Base-by-base conservation (phyloP, 2,888 invertebrate genomes). In the Thecophora atra region DNA sequence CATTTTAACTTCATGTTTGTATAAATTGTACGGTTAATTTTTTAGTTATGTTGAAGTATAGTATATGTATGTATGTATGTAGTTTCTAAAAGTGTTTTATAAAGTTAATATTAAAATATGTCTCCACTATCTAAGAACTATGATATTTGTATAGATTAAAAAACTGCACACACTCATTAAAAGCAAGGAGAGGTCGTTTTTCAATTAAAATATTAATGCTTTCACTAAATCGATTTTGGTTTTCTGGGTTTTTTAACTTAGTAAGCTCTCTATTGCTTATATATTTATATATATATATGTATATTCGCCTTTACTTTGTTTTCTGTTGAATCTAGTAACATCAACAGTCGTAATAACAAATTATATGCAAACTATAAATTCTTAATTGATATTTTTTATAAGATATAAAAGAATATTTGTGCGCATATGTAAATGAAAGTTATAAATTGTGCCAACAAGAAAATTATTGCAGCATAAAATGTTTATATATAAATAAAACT, bases 31-130 rank as follows among this genome's bases (percentile, higher is more conserved):
- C 15, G 58, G 11, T 58, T 24, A 58, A 26, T 5, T 62, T 47
- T 44, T 28, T 11, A 62, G 7, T 51, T 47, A 47, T 58, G 6
- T 69, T 19, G 26, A 44, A 24, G 19, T 69, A 69, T 60, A 69
- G 26, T 60, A 44, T 47, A 56, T 68, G 21, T 37, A 37, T 37
- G n/a, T n/a, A 42, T 19, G n/a, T 21, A 47, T 69, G 30, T 69
- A 67, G 13, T 52, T 52, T 58, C 47, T 69, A 60, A 30, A 60
- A 3, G 60, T 69, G 60, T 30, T 62, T 60, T 21, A 30, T 37
- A 54, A 67, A 66, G 66, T 54, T 67, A 37, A 54, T 69, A 69
- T 62, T 69, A 69, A 69, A 69, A 69, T 69, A 69, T 24, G 47
- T 30, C 37, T 60, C 26, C 28, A 19, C 51, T 69, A 69, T 60